Percentiles rank a stretch among this genome's conserved stretches.
These are phyloP conservation scores for Holotrichia oblita DNA, from an alignment of 1,140 invertebrate genomes.

Conservation along the genomic window DNA sequence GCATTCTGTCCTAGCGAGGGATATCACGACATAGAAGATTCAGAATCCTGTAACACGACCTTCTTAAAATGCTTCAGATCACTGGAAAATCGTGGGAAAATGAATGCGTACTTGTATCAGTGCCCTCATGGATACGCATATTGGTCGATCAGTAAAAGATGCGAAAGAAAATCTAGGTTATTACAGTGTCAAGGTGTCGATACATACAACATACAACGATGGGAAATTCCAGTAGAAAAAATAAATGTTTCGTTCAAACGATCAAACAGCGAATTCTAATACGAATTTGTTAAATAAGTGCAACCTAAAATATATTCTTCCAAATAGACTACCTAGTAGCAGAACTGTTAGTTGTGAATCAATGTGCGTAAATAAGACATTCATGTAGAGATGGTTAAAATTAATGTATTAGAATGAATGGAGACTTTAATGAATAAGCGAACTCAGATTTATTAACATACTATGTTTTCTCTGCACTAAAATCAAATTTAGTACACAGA, in stretches of 20 bases:
- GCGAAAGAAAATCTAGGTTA: slow-evolving; percentile 70
- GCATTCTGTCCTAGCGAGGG: slow-evolving; percentile 74
- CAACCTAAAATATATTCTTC: background rate
- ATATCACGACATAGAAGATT: slow-evolving; percentile 72
- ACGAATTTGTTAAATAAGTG: background rate
- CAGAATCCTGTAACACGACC: slow-evolving; percentile 71
- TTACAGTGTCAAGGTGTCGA: slow-evolving; percentile 66
- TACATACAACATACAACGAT: slow-evolving; percentile 58
- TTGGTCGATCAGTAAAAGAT: slow-evolving; percentile 79
- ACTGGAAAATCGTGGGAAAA: slow-evolving; percentile 60
- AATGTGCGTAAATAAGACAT: background rate
- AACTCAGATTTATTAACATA: background rate
- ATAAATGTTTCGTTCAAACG: slow-evolving; percentile 60
- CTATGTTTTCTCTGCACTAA: background rate
- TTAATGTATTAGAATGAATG: background rate
- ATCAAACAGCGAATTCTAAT: background rate
- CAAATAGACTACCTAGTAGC: background rate
- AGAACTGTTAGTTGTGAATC: no score
- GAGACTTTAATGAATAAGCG: no score
- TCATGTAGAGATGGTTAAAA: background rate
- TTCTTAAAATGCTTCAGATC: slow-evolving; percentile 77
- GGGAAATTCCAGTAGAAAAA: slow-evolving; percentile 65
- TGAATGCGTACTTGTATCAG: slow-evolving; percentile 77
- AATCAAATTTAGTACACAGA: slow-evolving; percentile 2
- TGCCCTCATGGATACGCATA: slow-evolving; percentile 80